These are phyloP conservation scores for Phaenicophaeus curvirostris DNA, from an alignment of 2,797 vertebrate genomes.

Conservation along the genomic window DNA sequence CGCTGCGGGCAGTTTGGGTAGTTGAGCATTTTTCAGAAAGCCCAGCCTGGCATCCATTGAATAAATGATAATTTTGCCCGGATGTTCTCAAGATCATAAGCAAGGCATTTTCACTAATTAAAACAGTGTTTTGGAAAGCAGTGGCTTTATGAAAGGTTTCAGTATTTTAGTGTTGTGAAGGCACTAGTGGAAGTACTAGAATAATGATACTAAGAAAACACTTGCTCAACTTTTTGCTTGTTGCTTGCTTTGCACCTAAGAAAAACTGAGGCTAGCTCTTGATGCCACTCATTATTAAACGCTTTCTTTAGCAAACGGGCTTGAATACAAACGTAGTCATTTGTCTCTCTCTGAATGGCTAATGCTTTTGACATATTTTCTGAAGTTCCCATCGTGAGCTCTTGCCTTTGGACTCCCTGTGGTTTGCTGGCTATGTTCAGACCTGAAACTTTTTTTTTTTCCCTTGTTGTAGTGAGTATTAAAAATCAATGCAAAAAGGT, in stretches of 20 bases:
- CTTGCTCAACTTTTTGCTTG: background rate
- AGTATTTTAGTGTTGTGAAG: background rate
- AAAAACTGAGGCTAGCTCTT: background rate
- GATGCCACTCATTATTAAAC: background rate
- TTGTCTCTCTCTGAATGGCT: background rate
- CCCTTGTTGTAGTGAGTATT: background rate
- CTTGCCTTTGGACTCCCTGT: background rate
- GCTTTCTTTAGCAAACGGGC: background rate
- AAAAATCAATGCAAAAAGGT: background rate
- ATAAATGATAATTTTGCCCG: background rate
- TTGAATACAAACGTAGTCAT: background rate
- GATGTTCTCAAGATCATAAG: background rate
- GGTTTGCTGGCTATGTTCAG: background rate
- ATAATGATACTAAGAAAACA: background rate
- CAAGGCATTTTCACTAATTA: background rate
- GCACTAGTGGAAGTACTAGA: background rate
- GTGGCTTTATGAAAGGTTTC: background rate
- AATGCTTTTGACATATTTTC: slow-evolving; percentile 24
- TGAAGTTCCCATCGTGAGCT: background rate
- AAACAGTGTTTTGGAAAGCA: background rate
- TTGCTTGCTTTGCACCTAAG: background rate
- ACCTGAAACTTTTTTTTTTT: background rate
- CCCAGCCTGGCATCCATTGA: background rate
- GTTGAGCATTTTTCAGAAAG: background rate
- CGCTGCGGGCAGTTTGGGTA: background rate